Conservation (phyloP, 2,888 invertebrate species). For the Amblyteles armatorius region DNA sequence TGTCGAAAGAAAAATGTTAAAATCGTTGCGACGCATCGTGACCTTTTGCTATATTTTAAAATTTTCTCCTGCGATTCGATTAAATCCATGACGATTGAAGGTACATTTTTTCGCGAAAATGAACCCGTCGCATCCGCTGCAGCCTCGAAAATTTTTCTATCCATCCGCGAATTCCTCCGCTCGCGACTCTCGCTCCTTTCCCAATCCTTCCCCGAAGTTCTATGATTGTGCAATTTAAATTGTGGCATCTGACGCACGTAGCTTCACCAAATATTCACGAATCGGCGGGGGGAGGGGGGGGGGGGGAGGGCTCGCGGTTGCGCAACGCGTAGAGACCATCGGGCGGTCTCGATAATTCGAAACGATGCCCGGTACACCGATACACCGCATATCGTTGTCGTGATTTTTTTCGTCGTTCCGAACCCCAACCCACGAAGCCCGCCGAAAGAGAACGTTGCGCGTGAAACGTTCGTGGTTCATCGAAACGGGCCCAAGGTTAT, state of each 20-base stretch:
- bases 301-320: background rate
- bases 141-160: background rate
- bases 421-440: slow-evolving; percentile 27
- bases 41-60: background rate
- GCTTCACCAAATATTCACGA: slow-evolving; percentile 27
- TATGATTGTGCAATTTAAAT: slow-evolving; percentile 40
- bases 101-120: background rate
- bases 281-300: background rate
- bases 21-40: slow-evolving; percentile 9
- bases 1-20: background rate
- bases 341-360: slow-evolving; percentile 20
- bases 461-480: slow-evolving; percentile 56
- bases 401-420: slow-evolving; percentile 25
- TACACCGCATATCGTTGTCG: background rate
- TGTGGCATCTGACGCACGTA: slow-evolving; percentile 10
- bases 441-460: slow-evolving; percentile 48
- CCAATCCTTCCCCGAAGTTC: slow-evolving; percentile 21
- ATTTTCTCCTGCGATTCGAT: slow-evolving; percentile 14
- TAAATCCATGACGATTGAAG: background rate
- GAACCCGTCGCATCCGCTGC: background rate
- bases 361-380: background rate
- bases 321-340: slow-evolving; percentile 27
- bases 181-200: slow-evolving; percentile 1
- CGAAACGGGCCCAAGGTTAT: slow-evolving; percentile 82
- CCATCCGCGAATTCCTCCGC: background rate